Evolutionary conservation across 1,140 invertebrate genomes (phyloP).

Genomic region (Steinernema feltiae): DNA sequence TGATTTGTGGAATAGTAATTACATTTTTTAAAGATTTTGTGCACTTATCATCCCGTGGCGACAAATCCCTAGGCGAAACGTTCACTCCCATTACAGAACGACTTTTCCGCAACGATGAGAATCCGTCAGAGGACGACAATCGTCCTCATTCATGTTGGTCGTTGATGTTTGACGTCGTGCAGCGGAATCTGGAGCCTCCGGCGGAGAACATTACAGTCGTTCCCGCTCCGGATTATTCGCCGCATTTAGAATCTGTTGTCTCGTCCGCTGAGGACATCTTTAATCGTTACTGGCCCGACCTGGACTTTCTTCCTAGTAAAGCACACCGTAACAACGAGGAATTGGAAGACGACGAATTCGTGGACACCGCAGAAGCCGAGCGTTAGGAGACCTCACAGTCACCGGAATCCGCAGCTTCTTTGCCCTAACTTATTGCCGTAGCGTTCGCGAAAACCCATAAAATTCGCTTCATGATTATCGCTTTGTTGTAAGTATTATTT

Average conservation of each 20-base stretch:
- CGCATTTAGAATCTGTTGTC: conserved; percentile 21
- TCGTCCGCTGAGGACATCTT: background rate
- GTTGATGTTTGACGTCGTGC: conserved; percentile 10
- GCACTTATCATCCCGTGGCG: background rate
- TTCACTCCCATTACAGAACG: background rate
- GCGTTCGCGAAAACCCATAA: too few relatives aligned
- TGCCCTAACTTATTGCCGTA: too few relatives aligned
- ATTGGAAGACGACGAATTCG: background rate
- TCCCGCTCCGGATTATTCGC: conserved; percentile 15
- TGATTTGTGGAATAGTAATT: too few relatives aligned
- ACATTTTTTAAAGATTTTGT: conserved; percentile 28
- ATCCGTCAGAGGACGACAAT: background rate
- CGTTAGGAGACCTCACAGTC: background rate
- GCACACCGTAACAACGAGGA: background rate
- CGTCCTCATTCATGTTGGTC: background rate
- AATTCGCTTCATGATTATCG: too few relatives aligned
- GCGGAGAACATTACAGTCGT: conserved; percentile 23
- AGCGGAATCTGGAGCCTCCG: background rate
- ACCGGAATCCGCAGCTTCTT: too few relatives aligned
- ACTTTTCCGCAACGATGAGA: conserved; percentile 14
- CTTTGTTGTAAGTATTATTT: too few relatives aligned
- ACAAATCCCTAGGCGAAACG: conserved; percentile 9
- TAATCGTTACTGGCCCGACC: background rate
- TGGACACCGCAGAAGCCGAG: background rate
- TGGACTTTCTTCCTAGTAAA: background rate